Evolutionary conservation across 2,888 invertebrate species (phyloP), one percentile per base, ranked within the genome.

Genomic region (Chironomus tentans): DNA sequence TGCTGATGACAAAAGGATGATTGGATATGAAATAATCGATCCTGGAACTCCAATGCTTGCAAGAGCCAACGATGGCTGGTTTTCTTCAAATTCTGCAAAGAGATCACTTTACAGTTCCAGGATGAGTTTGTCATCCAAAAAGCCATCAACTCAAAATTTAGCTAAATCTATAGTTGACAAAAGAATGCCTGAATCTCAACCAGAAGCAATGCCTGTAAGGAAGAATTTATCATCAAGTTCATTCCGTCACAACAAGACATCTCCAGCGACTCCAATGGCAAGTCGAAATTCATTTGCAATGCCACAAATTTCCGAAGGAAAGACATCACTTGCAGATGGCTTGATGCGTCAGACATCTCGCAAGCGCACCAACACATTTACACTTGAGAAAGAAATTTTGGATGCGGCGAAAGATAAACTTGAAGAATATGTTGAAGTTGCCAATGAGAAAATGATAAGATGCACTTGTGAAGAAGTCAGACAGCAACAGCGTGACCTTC

Each of bases 31-130:
- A 82, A 88, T 90, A 24, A 88, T 87, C 2, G 89, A 89, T 77
- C 89, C 90, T 0, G 89, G 88, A 72, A 85, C 88, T 5, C 90
- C 90, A 0, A 91, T 90, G 90, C 86, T 91, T 86, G 81, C 88
- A 24, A 81, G 85, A 77, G 86, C 87, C 7, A 89, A 89, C 78
- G 89, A 89, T 79, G 89, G 88, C 2, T 89, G 88, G 82, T 89
- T 86, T 79, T 87, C 73, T 1, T 65, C 86, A 79, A 86, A 86
- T 70, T 70, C 77, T 12, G 50, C 68, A n/a, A 71, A 65, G n/a
- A 68, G 76, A 12, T 77, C 77, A 62, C n/a, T 72, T n/a, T 77
- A 70, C 48, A 76, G 77, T 12, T 77, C 77, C 0, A 65, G 61
- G 15, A 21, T 76, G 10, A 77, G 77, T 47, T 62, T 77, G 6